Evolutionary conservation across 2,797 vertebrate species (phyloP), one percentile per base, ranked within the genome.

Genomic region (Pangasius djambal): DNA sequence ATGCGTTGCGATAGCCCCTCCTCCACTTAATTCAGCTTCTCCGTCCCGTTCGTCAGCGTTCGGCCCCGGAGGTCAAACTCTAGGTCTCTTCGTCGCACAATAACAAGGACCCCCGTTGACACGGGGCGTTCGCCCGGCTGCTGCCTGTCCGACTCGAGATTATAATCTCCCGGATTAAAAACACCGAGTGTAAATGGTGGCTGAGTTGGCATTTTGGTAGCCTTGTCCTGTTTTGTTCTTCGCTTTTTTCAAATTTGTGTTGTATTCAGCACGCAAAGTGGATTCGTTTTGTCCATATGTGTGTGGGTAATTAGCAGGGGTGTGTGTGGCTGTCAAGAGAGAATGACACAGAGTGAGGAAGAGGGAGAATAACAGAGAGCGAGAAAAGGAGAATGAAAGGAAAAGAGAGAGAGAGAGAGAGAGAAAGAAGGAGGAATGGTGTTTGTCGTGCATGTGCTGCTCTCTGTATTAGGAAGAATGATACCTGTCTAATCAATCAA

Each of bases 401-500:
- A 18, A 79, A 8, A 9, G n/a, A 55, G 6, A 22, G 61, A 70
- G 22, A 59, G 22, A 34, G 10, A 81, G 3, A 13, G 63, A 84
- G 18, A 37, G 31, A 34, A 16, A 18, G 10, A 22, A 67, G 13
- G 10, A 13, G 52, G 34, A 50, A 93, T 95, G 93, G 95, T 91
- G 94, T 94, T 94, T 95, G 91, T 93, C 89, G 91, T 93, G 92
- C 93, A 93, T 91, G 93, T 92, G 88, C 93, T 93, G 74, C 92
- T 92, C 90, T 95, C 94, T 96, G 94, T 95, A 93, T 96, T 94
- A 96, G 94, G 92, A 92, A 95, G 96, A 97, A 94, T 97, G 97
- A 95, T 97, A 97, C 97, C 96, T 97, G 97, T 97, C 96, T 97
- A 95, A 96, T 97, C 96, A 95, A 93, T 97, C 97, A 97, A 93